Conservation (phyloP, 2,888 invertebrate genomes). For the Adelphocoris suturalis region DNA sequence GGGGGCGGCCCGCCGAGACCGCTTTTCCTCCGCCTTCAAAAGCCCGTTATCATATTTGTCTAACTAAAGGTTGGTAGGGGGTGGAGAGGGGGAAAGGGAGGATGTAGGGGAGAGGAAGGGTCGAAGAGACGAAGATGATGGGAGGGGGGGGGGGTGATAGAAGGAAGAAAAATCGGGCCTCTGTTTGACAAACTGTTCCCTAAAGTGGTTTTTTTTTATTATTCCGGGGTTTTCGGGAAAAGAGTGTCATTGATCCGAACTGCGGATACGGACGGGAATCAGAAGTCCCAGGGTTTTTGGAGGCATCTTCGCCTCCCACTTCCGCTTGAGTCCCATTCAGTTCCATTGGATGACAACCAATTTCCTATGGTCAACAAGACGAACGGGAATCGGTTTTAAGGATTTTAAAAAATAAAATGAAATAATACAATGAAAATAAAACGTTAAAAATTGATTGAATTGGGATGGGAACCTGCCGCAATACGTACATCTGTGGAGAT, state of each 20-base stretch:
- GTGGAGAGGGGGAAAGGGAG: background rate
- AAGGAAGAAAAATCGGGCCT: slow-evolving; percentile 17
- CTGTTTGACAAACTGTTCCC: slow-evolving; percentile 39
- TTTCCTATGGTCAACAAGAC: background rate
- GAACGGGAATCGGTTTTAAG: background rate
- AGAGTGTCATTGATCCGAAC: slow-evolving; percentile 33
- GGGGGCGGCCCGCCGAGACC: slow-evolving; percentile 3
- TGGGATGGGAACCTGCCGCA: too few species aligned
- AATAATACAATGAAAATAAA: too few species aligned
- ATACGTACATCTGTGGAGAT: too few species aligned
- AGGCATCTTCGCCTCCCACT: background rate
- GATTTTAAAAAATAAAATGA: too few species aligned
- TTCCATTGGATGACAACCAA: background rate
- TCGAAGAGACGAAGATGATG: too few species aligned
- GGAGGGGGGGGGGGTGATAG: too few species aligned
- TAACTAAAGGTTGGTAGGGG: background rate
- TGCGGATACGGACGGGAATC: slow-evolving; percentile 26
- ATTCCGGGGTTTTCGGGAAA: background rate
- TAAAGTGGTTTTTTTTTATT: slow-evolving; percentile 3
- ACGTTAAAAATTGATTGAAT: too few species aligned
- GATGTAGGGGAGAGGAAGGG: too few species aligned
- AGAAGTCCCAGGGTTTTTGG: background rate
- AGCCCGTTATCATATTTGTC: slow-evolving; percentile 39
- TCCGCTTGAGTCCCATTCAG: background rate
- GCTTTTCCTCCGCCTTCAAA: slow-evolving; percentile 32